Evolutionary conservation across 2,113 vertebrate species (phyloP).

Genomic region (Psettodes erumei): DNA sequence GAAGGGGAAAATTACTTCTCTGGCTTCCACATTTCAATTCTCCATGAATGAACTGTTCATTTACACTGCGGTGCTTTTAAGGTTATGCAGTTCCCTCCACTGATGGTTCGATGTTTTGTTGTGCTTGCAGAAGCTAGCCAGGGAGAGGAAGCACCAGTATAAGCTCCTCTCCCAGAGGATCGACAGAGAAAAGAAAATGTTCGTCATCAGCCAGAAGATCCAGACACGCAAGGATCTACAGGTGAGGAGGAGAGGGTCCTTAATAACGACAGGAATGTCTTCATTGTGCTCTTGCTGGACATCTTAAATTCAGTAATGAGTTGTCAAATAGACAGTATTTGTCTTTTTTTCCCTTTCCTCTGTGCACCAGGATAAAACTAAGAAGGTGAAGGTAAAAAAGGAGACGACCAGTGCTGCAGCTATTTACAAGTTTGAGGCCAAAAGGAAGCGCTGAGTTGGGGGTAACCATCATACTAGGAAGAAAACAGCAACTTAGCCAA

Average conservation of each 20-base stretch:
- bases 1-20: not conserved
- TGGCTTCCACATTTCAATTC: not conserved
- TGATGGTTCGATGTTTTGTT: not conserved
- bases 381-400: slow-evolving; percentile 91
- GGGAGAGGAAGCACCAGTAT: slow-evolving; percentile 88
- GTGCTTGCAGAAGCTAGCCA: slow-evolving; percentile 84
- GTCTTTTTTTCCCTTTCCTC: slow-evolving; percentile 43
- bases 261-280: too few relatives aligned
- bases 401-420: slow-evolving; percentile 88
- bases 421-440: slow-evolving; percentile 92
- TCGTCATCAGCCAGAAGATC: slow-evolving; percentile 94
- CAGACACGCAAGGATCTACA: slow-evolving; percentile 94
- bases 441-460: slow-evolving; percentile 87
- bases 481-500: not conserved
- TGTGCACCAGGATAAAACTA: slow-evolving; percentile 88
- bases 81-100: not conserved
- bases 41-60: not conserved
- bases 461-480: not conserved
- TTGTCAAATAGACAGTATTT: not conserved
- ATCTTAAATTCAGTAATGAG: too few relatives aligned
- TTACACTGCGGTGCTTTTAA: not conserved
- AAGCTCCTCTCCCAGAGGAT: slow-evolving; percentile 90
- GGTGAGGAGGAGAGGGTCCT: slow-evolving; percentile 80
- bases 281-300: too few relatives aligned
- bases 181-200: slow-evolving; percentile 93